phyloP scores from a whole-genome alignment of 2,888 invertebrate genomes.

The Caenorhabditis doughertyi region DNA sequence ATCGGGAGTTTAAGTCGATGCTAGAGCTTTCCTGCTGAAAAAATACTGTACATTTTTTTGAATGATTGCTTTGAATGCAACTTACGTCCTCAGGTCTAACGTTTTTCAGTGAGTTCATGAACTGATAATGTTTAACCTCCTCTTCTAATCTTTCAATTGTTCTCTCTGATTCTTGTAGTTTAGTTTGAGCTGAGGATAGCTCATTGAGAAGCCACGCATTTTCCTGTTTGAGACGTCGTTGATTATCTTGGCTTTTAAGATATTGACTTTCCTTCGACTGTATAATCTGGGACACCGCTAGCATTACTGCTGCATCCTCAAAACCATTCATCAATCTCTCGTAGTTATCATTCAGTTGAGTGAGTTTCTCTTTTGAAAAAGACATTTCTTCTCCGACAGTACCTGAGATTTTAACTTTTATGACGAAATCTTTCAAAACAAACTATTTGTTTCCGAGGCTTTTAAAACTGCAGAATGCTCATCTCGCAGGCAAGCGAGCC shows the following conservation, averaged over 20 bases:
- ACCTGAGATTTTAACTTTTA: conserved; percentile 45
- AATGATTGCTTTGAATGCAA: background rate
- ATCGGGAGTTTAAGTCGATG: conserved; percentile 33
- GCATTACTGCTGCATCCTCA: conserved; percentile 86
- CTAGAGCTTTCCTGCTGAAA: conserved; percentile 23
- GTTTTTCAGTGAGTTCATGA: conserved; percentile 95
- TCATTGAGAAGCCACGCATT: conserved; percentile 99
- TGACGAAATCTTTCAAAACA: too few relatives aligned
- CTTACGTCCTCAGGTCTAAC: conserved; percentile 85
- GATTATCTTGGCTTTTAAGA: conserved; percentile 93
- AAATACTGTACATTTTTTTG: too few relatives aligned
- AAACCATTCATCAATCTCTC: conserved; percentile 38
- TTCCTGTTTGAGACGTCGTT: conserved; percentile 94
- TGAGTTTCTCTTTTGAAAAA: conserved; percentile 62
- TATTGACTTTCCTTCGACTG: conserved; percentile 94
- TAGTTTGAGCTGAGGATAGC: conserved; percentile 94
- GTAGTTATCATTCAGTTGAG: conserved; percentile 62
- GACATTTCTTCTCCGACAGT: conserved; percentile 52
- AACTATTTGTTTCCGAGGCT: conserved; percentile 55
- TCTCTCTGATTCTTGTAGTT: conserved; percentile 81
- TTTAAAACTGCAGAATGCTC: conserved; percentile 57
- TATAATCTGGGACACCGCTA: conserved; percentile 90
- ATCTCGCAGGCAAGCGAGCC: conserved; percentile 65
- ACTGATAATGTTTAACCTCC: conserved; percentile 97
- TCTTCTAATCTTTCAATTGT: conserved; percentile 95